Conservation (phyloP, 2,113 vertebrate genomes). For the Otolemur garnettii region DNA sequence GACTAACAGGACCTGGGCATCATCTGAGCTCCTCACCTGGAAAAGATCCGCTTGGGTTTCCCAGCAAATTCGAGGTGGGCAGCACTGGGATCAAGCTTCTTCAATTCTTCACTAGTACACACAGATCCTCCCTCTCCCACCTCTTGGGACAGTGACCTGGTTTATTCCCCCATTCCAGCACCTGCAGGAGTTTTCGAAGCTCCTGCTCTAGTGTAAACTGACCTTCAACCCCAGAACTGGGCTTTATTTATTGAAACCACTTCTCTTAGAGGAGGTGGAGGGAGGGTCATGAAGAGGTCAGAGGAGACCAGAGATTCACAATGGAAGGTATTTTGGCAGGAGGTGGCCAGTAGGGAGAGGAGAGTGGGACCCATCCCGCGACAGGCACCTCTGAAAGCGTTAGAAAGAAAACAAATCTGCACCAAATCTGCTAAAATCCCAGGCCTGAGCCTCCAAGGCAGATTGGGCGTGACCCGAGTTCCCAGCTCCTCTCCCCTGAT, state of each 20-base stretch:
- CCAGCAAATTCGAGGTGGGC: not conserved
- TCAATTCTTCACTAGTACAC: not conserved
- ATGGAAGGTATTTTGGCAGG: slow-evolving; percentile 33
- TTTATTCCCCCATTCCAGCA: slow-evolving; percentile 60
- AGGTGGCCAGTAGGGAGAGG: not conserved
- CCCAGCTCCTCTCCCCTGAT: rapidly evolving
- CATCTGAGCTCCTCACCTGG: not conserved
- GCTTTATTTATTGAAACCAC: slow-evolving; percentile 74
- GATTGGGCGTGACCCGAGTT: not conserved
- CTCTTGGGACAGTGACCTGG: not conserved
- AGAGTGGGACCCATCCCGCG: not conserved
- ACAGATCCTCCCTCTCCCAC: not conserved
- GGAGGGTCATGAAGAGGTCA: slow-evolving; percentile 57
- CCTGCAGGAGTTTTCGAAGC: slow-evolving; percentile 59
- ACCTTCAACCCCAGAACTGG: slow-evolving; percentile 65
- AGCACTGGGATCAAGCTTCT: not conserved
- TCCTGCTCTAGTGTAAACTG: slow-evolving; percentile 64
- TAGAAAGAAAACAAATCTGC: slow-evolving; percentile 33
- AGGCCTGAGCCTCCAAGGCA: not conserved
- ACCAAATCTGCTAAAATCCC: not conserved
- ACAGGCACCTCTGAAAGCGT: not conserved
- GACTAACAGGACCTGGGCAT: not conserved
- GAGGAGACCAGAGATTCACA: slow-evolving; percentile 44
- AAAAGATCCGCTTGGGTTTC: not conserved
- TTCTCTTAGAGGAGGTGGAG: not conserved